Conservation (phyloP, 2,888 invertebrate genomes). For the Agonopterix alstromeriana region DNA sequence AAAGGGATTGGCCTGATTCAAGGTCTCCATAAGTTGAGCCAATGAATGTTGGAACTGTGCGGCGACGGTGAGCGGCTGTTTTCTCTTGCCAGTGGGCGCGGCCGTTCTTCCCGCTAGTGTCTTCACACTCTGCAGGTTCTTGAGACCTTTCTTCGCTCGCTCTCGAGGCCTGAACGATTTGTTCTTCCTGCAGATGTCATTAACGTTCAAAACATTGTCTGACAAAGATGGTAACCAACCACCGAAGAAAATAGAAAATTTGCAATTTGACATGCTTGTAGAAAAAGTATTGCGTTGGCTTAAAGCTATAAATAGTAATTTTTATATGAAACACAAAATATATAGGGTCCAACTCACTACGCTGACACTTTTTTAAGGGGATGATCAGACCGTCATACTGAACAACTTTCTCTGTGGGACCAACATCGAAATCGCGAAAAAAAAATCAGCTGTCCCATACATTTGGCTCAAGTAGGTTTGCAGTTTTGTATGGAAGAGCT, state of each 20-base stretch:
- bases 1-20: conserved; percentile 85
- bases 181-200: conserved; percentile 83
- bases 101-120: conserved; percentile 88
- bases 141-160: conserved; percentile 89
- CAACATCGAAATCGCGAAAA: no score
- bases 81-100: conserved; percentile 80
- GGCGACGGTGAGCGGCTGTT: conserved; percentile 94
- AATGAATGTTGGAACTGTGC: conserved; percentile 97
- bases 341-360: no score
- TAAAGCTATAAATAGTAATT: background rate
- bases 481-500: no score
- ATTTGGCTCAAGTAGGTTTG: no score
- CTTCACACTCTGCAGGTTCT: conserved; percentile 94
- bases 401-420: no score
- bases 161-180: conserved; percentile 93
- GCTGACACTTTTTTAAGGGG: no score
- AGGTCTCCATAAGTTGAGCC: conserved; percentile 93
- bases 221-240: conserved; percentile 8
- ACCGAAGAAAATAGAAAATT: conserved; percentile 12
- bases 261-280: conserved; percentile 5
- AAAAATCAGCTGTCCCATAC: no score
- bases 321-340: background rate
- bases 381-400: no score
- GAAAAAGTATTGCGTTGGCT: background rate
- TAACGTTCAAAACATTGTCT: background rate